Base-by-base conservation (phyloP, 2,113 vertebrate genomes). In the Elgaria multicarinata region DNA sequence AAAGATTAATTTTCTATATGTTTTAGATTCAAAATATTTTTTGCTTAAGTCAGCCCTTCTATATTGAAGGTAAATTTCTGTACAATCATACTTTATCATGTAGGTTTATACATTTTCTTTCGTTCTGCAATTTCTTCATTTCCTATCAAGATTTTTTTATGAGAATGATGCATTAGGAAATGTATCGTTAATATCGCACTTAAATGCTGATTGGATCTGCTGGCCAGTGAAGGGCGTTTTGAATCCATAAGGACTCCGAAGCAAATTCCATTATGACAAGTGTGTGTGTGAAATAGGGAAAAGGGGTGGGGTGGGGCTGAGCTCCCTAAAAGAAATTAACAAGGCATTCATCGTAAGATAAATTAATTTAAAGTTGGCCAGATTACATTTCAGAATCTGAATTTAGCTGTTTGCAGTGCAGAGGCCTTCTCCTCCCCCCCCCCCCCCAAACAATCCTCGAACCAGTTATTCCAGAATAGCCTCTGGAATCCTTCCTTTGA, bases 231-330 rank as follows among this genome's bases (percentile, higher is more conserved):
- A 2, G 16, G 0, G 31, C 76, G 83, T 92, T 79, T 89, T 78
- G 85, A 88, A 64, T 84, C 42, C 91, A 80, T 14, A 50, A 90
- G 83, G 84, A 46, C 74, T 90, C 77, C 4, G 9, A 90, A 82
- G 4, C 53, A 91, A 53, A 42, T 58, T 84, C 90, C 89, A 53
- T 91, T 90, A 69, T 76, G 88, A 86, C 86, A 90, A 93, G 89
- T 93, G 92, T 88, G 50, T 69, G 62, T 50, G 26, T 33, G 50
- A 44, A 44, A 77, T 22, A 77, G 16, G 31, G 7, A 3, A 14
- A 77, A 39, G 18, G 46, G 10, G n/a, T 50, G 12, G 20, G 7
- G 9, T 55, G 64, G 58, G 39, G 58, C 50, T n/a, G 16, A 55
- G 50, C 5, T 33, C 14, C 50, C 31, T 20, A 55, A 78, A 18